These are phyloP conservation scores for Leptinotarsa rubiginosa DNA, from an alignment of 2,888 invertebrate genomes.

Conservation along the genomic window DNA sequence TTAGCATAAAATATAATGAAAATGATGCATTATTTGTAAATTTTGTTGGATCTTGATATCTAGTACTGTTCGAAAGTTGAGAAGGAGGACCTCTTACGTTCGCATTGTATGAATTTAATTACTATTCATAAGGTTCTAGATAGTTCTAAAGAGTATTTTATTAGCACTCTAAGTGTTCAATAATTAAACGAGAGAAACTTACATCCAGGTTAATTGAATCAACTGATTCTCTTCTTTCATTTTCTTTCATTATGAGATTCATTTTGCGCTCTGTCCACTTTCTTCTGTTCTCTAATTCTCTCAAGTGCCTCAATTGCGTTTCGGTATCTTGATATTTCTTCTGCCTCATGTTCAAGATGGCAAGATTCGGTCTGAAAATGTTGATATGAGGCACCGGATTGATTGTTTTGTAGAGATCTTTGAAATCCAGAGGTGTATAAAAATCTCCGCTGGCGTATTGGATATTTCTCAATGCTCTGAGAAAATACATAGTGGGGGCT, in stretches of 20 bases:
- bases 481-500: constrained; percentile 78
- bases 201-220: constrained; percentile 72
- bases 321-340: constrained; percentile 46
- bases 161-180: not conserved
- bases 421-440: constrained; percentile 52
- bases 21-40: too few relatives aligned
- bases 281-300: constrained; percentile 40
- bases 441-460: constrained; percentile 66
- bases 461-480: constrained; percentile 77
- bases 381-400: not conserved
- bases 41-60: too few relatives aligned
- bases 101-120: too few relatives aligned
- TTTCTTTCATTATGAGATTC: constrained; percentile 44
- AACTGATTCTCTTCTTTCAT: constrained; percentile 47
- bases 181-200: constrained; percentile 47
- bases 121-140: too few relatives aligned
- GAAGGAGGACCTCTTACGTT: too few relatives aligned
- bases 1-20: too few relatives aligned
- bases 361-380: not conserved
- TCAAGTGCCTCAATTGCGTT: constrained; percentile 45
- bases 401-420: constrained; percentile 54
- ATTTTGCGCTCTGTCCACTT: constrained; percentile 38
- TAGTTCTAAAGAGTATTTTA: too few relatives aligned
- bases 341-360: constrained; percentile 27
- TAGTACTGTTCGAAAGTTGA: too few relatives aligned